Evolutionary conservation across 2,888 invertebrate species (phyloP), one percentile per base, ranked within the genome.

Genomic region (Brenthis daphne): DNA sequence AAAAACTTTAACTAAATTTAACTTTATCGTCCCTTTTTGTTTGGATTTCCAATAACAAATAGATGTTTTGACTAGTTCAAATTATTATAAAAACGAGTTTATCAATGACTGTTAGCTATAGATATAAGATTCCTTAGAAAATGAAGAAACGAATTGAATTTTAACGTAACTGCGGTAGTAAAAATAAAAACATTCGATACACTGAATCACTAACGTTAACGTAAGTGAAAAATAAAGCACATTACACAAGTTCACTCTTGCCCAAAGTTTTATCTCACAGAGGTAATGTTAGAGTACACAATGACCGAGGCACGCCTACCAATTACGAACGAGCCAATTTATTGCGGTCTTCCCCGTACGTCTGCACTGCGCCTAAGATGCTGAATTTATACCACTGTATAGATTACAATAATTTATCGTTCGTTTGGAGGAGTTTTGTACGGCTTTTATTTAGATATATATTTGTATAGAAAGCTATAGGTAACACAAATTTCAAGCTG

Each of bases 251-350:
- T 24, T 63, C 48, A 53, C 70, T 65, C 67, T 60, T 63, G 48
- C 8, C 37, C 53, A 20, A 63, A 37, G 37, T 63, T 43, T 54
- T 63, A 63, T 63, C 43, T 63, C 16, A 33, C 69, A 14, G 20
- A 67, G 61, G 65, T 69, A 69, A 58, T 51, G 65, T 60, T 58
- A 63, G 50, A 68, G 65, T 69, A 65, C 64, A 67, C 56, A 65
- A 57, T 60, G 47, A 50, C 29, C 43, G 64, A 11, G 51, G 50
- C 68, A 61, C 70, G 70, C 70, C 70, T 61, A 64, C 61, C 70
- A 71, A 71, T 71, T 71, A 72, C 67, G 50, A 24, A 33, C 51
- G 47, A 64, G 51, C 54, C 56, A 72, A 72, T 72, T 72, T 72
- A 72, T 72, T 53, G 64, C 58, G 57, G 57, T 61, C 55, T 67